A percentile compares a stretch with the other conserved stretches of the same genome.
phyloP scores from a whole-genome alignment of 1,140 invertebrate genomes.

The Hylaeus anthracinus region DNA sequence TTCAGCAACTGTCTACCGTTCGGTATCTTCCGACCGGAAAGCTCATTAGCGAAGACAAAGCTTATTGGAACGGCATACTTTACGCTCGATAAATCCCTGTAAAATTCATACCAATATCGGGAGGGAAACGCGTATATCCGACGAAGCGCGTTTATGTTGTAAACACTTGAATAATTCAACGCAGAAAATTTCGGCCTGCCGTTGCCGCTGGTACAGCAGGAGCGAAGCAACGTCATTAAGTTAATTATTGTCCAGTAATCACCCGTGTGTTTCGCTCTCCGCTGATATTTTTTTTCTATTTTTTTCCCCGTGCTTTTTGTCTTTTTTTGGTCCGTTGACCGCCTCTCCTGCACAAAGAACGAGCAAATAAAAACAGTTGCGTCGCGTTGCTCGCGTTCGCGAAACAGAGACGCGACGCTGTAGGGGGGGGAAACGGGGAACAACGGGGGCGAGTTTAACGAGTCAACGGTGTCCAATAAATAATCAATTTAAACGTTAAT shows the following conservation, averaged over 20 bases:
- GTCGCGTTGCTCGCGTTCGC: not conserved
- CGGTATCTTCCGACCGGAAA: slow-evolving; percentile 23
- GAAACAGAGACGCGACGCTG: not conserved
- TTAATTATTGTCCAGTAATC: slow-evolving; percentile 54
- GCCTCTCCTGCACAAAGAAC: slow-evolving; percentile 40
- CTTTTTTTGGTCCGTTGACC: not conserved
- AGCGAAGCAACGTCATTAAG: slow-evolving; percentile 50
- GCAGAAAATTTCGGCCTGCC: slow-evolving; percentile 39
- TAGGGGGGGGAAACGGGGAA: slow-evolving; percentile 7
- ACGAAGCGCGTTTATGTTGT: slow-evolving; percentile 38
- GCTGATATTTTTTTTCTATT: slow-evolving; percentile 16
- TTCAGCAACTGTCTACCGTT: slow-evolving; percentile 11
- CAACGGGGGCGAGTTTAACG: slow-evolving; percentile 49
- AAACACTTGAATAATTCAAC: slow-evolving; percentile 52
- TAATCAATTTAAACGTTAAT: slow-evolving; percentile 60
- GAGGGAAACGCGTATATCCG: slow-evolving; percentile 3
- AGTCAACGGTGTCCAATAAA: slow-evolving; percentile 61
- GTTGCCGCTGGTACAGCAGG: not conserved
- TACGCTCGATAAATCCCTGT: slow-evolving; percentile 47
- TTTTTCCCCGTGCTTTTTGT: no score
- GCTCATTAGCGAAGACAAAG: slow-evolving; percentile 44
- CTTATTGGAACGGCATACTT: slow-evolving; percentile 39
- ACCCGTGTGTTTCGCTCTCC: slow-evolving; percentile 37
- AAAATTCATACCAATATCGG: slow-evolving; percentile 35
- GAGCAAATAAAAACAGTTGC: slow-evolving; percentile 48